Conservation (phyloP, 2,797 vertebrate species). For the Acanthurus tractus region DNA sequence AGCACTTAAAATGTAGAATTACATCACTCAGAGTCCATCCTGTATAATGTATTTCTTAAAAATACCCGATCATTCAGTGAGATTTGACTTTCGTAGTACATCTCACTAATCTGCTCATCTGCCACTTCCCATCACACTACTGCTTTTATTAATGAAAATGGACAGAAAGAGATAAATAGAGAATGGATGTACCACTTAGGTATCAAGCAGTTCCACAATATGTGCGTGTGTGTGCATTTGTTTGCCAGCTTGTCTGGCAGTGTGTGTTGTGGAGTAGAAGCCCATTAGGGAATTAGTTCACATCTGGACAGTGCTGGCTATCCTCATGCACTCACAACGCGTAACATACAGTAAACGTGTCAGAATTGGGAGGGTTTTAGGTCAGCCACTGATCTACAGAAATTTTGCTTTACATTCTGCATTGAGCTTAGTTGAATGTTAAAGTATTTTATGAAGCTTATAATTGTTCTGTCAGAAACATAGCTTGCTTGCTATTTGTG, state of each 20-base stretch:
- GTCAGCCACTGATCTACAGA: neutral
- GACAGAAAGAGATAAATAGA: slow-evolving; percentile 9
- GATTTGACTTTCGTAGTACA: slow-evolving; percentile 38
- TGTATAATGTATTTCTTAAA: slow-evolving; percentile 34
- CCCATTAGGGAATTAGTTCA: slow-evolving; percentile 76
- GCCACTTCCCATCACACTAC: slow-evolving; percentile 23
- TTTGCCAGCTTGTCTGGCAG: slow-evolving; percentile 14
- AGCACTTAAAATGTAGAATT: slow-evolving; percentile 3
- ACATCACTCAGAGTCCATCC: slow-evolving; percentile 4
- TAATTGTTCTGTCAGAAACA: neutral
- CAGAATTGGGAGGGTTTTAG: slow-evolving; percentile 25
- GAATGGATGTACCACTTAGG: slow-evolving; percentile 17
- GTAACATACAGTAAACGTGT: slow-evolving; percentile 15
- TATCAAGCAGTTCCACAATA: slow-evolving; percentile 4
- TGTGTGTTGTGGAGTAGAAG: slow-evolving; percentile 41
- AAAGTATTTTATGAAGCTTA: neutral
- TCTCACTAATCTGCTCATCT: slow-evolving; percentile 61
- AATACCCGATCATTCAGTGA: slow-evolving; percentile 28
- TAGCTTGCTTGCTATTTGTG: neutral
- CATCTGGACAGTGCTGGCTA: slow-evolving; percentile 68
- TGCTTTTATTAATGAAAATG: slow-evolving; percentile 64
- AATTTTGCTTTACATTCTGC: neutral
- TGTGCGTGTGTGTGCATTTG: slow-evolving; percentile 15
- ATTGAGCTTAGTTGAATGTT: neutral
- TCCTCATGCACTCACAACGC: slow-evolving; percentile 30